A percentile compares a stretch with the other conserved stretches of the same genome.
These are phyloP conservation scores for Cryptomyrus ogoouensis DNA, from an alignment of 2,113 vertebrate genomes.

Conservation along the genomic window DNA sequence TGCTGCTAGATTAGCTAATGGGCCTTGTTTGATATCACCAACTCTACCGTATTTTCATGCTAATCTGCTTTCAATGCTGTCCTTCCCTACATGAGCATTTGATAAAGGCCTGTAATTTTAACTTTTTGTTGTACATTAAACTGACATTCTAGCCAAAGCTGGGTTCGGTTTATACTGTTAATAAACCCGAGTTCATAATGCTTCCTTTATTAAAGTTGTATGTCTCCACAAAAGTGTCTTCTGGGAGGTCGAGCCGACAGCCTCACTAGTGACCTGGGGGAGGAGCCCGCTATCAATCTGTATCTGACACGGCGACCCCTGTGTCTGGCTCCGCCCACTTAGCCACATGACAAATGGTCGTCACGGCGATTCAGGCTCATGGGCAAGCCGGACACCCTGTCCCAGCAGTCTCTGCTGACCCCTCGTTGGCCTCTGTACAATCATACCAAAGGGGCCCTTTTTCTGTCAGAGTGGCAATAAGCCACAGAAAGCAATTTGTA, in stretches of 20 bases:
- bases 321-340: background rate
- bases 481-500: slow-evolving; percentile 40
- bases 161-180: background rate
- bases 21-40: background rate
- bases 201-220: slow-evolving; percentile 39
- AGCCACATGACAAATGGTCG: background rate
- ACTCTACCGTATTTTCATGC: background rate
- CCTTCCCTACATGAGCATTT: background rate
- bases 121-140: background rate
- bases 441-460: background rate
- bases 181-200: slow-evolving; percentile 16
- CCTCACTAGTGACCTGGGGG: background rate
- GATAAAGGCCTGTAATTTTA: background rate
- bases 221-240: slow-evolving; percentile 29
- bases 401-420: background rate
- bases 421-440: background rate
- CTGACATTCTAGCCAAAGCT: background rate
- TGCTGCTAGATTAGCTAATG: background rate
- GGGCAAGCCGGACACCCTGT: background rate
- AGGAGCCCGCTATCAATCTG: background rate
- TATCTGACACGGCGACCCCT: background rate
- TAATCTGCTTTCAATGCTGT: background rate
- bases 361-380: background rate
- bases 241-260: slow-evolving; percentile 25
- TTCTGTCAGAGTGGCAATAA: background rate